A percentile compares a stretch with the other conserved stretches of the same genome.
Conservation (phyloP, 2,888 invertebrate genomes). For the Lithosia quadra region DNA sequence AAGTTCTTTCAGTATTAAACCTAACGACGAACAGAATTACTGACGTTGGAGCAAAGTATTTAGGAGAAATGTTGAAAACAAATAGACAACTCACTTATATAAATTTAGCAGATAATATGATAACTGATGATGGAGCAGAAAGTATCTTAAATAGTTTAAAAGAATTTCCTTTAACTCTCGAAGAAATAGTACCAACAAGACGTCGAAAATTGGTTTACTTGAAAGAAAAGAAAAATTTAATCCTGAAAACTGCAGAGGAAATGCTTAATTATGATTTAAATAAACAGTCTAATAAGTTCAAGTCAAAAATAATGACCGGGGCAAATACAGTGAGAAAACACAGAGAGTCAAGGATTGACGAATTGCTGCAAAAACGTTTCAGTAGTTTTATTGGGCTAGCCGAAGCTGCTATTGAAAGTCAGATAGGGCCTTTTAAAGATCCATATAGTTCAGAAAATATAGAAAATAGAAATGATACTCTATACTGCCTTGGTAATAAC, state of each 20-base stretch:
- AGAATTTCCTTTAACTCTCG: conserved; percentile 41
- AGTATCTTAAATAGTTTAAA: conserved; percentile 55
- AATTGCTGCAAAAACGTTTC: not conserved
- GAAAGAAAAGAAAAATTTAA: conserved; percentile 51
- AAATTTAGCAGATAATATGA: conserved; percentile 69
- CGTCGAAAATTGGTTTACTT: conserved; percentile 52
- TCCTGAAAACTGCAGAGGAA: conserved; percentile 32
- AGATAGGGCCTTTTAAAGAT: conserved; percentile 58
- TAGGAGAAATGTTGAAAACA: conserved; percentile 63
- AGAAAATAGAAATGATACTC: conserved; percentile 38
- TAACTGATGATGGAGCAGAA: conserved; percentile 63
- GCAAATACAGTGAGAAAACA: not conserved
- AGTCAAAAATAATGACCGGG: not conserved
- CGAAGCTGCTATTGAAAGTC: not conserved
- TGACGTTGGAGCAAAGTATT: conserved; percentile 63
- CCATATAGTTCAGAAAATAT: conserved; percentile 55
- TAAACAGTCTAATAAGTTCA: not conserved
- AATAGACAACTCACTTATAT: conserved; percentile 74
- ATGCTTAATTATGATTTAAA: not conserved
- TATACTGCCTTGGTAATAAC: conserved; percentile 66
- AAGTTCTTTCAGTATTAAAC: conserved; percentile 61
- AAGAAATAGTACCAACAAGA: conserved; percentile 57
- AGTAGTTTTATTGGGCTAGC: not conserved
- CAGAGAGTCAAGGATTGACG: not conserved
- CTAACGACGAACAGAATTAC: conserved; percentile 71